Evolutionary conservation across 2,113 vertebrate species (phyloP).

Genomic region (Aleadryas rufinucha): DNA sequence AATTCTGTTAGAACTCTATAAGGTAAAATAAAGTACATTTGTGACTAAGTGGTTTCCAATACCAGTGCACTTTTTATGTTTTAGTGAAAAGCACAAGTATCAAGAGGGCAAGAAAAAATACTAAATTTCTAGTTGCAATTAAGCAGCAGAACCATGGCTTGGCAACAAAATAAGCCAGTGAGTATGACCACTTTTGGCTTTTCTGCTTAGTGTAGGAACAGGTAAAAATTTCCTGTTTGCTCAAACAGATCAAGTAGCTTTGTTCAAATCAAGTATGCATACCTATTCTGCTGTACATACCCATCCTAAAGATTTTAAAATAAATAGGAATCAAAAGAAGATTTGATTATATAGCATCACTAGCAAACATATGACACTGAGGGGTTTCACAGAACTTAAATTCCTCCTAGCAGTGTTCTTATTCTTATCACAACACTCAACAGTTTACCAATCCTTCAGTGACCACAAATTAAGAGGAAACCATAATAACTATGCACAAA

Average conservation of each 20-base stretch:
- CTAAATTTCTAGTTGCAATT: background rate
- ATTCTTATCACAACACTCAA: background rate
- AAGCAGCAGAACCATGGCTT: background rate
- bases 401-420: background rate
- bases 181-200: background rate
- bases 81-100: background rate
- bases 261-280: background rate
- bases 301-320: background rate
- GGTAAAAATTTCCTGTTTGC: background rate
- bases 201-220: background rate
- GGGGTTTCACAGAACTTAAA: background rate
- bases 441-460: background rate
- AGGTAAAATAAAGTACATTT: background rate
- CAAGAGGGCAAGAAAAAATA: background rate
- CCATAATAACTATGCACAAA: background rate
- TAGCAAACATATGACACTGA: background rate
- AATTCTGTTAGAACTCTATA: background rate
- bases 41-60: background rate
- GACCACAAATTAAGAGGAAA: background rate
- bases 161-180: background rate
- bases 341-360: background rate
- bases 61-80: background rate
- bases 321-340: background rate
- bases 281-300: background rate
- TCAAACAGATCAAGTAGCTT: background rate